Conservation (phyloP, 2,797 vertebrate genomes). For the Stomatorhinus walkeri region DNA sequence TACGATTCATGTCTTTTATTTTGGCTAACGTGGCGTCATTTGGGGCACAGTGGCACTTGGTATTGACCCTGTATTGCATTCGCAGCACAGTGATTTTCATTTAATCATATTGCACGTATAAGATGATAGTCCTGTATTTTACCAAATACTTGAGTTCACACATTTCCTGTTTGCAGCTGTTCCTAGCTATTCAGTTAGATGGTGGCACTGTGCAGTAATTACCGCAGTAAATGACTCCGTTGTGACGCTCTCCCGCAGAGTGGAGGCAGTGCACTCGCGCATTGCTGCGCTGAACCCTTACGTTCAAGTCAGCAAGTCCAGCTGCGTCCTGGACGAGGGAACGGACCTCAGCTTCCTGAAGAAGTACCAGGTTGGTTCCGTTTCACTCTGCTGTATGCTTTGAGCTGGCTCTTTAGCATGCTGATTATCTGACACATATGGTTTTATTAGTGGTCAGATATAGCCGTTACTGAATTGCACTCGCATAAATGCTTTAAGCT, state of each 20-base stretch:
- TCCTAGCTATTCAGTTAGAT: not conserved
- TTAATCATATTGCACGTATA: not conserved
- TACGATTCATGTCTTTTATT: not conserved
- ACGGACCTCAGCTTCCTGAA: constrained; percentile 82
- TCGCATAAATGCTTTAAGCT: not conserved
- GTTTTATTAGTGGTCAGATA: not conserved
- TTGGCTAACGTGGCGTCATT: not conserved
- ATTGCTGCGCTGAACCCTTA: constrained; percentile 91
- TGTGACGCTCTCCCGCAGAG: constrained; percentile 54
- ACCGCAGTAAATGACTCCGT: not conserved
- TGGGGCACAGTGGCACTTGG: not conserved
- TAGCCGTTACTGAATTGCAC: not conserved
- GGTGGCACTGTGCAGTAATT: not conserved
- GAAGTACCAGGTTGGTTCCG: constrained; percentile 73
- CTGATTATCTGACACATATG: not conserved
- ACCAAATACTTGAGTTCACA: not conserved
- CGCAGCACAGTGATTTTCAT: not conserved
- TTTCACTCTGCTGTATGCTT: not conserved
- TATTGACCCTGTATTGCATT: not conserved
- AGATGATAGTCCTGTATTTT: not conserved
- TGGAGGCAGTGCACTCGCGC: constrained; percentile 73
- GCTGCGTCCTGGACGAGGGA: constrained; percentile 64
- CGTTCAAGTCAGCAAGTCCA: constrained; percentile 77
- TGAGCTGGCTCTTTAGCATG: not conserved
- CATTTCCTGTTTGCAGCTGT: not conserved